Conservation (phyloP, 2,888 invertebrate species). For the Pristionchus fissidentatus region DNA sequence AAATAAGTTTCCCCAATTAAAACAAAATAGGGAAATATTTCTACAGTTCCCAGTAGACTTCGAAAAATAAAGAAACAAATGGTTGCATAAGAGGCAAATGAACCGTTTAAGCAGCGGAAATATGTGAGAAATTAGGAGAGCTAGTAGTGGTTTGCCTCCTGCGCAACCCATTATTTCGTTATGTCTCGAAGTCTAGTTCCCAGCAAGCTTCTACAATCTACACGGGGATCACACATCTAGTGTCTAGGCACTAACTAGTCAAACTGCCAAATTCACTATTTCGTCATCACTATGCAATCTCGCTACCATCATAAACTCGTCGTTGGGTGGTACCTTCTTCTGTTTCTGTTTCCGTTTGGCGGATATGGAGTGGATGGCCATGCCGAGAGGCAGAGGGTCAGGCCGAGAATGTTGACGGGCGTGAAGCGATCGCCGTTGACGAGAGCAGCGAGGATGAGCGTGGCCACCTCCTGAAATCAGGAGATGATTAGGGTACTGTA, state of each 20-base stretch:
- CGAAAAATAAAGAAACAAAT: too few species aligned
- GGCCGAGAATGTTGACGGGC: slow-evolving; percentile 86
- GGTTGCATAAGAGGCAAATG: too few species aligned
- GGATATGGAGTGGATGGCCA: slow-evolving; percentile 76
- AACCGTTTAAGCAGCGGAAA: too few species aligned
- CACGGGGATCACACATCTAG: not conserved
- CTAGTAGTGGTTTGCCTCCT: too few species aligned
- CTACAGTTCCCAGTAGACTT: too few species aligned
- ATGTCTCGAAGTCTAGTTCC: too few species aligned
- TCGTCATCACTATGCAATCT: not conserved
- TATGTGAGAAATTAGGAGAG: too few species aligned
- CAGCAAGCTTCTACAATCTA: too few species aligned
- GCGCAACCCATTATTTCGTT: too few species aligned
- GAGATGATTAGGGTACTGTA: too few species aligned
- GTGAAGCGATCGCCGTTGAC: slow-evolving; percentile 90
- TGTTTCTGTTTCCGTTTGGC: slow-evolving; percentile 45
- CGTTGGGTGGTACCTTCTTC: slow-evolving; percentile 46
- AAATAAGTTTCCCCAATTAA: too few species aligned
- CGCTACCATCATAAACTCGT: not conserved
- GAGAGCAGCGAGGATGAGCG: slow-evolving; percentile 88
- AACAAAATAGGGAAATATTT: too few species aligned
- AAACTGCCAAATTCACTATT: not conserved
- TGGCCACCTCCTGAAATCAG: slow-evolving; percentile 88
- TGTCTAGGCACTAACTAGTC: not conserved
- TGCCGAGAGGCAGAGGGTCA: slow-evolving; percentile 91